These are phyloP conservation scores for Ectemnius continuus DNA, from an alignment of 2,888 invertebrate genomes.

Conservation along the genomic window DNA sequence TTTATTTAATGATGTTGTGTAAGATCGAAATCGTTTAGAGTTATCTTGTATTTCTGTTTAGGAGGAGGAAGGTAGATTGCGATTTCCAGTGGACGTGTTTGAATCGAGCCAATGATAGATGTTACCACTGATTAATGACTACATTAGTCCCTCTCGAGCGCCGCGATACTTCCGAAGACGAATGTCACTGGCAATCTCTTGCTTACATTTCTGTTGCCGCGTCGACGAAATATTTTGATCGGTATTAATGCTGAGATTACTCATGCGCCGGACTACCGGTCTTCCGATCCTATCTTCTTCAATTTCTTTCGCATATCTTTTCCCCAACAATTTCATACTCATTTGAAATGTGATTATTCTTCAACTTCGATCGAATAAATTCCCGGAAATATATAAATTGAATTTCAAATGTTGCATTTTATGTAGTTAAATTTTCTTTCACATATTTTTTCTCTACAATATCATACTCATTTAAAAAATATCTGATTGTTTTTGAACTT, in stretches of 20 bases:
- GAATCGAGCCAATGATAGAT: background rate
- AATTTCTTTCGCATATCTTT: no score
- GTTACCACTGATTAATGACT: background rate
- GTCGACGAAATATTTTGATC: background rate
- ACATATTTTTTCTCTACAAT: no score
- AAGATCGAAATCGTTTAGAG: background rate
- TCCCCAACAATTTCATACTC: no score
- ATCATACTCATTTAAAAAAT: no score
- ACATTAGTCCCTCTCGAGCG: conserved; percentile 3
- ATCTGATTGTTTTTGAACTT: no score
- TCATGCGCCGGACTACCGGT: background rate
- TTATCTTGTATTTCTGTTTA: no score
- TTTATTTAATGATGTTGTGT: conserved; percentile 12
- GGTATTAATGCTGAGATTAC: conserved; percentile 10
- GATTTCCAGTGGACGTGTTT: no score
- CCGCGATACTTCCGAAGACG: background rate
- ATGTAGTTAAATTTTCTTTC: background rate
- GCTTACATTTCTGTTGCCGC: background rate
- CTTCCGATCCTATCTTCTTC: background rate
- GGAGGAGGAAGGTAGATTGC: no score
- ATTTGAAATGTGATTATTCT: no score
- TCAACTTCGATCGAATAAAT: no score
- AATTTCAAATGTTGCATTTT: no score
- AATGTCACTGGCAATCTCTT: conserved; percentile 3
- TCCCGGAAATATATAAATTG: background rate